phyloP scores from a whole-genome alignment of 1,140 invertebrate genomes.

The Macrostomum lignano region DNA sequence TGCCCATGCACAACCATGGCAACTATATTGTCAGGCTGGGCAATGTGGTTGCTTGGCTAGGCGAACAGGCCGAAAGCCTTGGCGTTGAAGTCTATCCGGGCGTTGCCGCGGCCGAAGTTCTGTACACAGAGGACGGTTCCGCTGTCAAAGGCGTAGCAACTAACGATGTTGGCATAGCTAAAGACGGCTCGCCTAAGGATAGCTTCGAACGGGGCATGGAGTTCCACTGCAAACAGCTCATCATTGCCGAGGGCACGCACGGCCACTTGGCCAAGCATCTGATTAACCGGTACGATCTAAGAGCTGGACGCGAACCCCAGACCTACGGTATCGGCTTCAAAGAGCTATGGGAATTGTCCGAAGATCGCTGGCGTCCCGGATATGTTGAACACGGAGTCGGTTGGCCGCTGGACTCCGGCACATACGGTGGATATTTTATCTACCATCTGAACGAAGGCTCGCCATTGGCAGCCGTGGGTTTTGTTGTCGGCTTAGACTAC shows the following conservation, averaged over 20 bases:
- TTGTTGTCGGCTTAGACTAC: constrained; percentile 79
- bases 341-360: constrained; percentile 83
- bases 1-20: constrained; percentile 81
- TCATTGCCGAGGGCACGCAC: constrained; percentile 94
- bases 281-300: constrained; percentile 51
- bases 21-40: constrained; percentile 88
- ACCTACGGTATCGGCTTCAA: constrained; percentile 97
- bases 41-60: constrained; percentile 75
- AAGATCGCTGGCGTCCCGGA: constrained; percentile 58
- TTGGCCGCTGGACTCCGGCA: constrained; percentile 72
- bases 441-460: constrained; percentile 61
- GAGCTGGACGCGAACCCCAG: constrained; percentile 54
- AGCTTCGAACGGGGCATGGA: constrained; percentile 92
- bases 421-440: constrained; percentile 83
- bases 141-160: constrained; percentile 86
- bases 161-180: constrained; percentile 86
- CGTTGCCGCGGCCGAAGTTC: constrained; percentile 53
- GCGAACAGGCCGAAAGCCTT: constrained; percentile 67
- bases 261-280: constrained; percentile 81
- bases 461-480: constrained; percentile 61
- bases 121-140: constrained; percentile 44
- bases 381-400: constrained; percentile 79
- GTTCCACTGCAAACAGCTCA: constrained; percentile 76
- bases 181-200: constrained; percentile 88
- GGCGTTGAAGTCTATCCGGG: constrained; percentile 97